Evolutionary conservation across 2,113 vertebrate genomes (phyloP).

Genomic region (Nothoprocta perdicaria): DNA sequence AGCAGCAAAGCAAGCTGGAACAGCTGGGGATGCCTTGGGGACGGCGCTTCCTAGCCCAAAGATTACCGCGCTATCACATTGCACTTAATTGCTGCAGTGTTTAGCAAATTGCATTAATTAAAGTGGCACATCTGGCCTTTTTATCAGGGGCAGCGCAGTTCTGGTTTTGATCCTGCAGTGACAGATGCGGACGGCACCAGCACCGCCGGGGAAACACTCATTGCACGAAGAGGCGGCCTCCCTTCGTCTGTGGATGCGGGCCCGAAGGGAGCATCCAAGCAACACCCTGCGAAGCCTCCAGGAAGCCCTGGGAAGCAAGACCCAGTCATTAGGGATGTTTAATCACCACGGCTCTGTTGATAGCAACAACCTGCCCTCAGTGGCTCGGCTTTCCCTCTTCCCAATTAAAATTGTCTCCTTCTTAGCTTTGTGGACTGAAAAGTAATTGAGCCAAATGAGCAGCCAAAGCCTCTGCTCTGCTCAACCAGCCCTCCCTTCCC

Average conservation of each 20-base stretch:
- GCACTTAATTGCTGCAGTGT: conserved; percentile 43
- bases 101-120: conserved; percentile 70
- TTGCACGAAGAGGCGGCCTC: neutral
- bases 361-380: neutral
- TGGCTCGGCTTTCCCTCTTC: neutral
- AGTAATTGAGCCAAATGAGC: neutral
- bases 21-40: conserved; percentile 42
- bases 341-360: neutral
- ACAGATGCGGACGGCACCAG: conserved; percentile 44
- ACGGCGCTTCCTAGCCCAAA: neutral
- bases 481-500: neutral
- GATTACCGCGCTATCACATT: neutral
- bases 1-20: neutral
- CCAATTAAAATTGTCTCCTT: neutral
- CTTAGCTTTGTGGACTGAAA: neutral
- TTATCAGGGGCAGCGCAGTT: conserved; percentile 48
- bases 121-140: conserved; percentile 58
- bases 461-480: neutral
- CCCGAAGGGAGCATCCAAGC: neutral
- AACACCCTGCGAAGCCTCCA: neutral
- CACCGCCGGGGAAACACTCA: neutral
- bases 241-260: fast-evolving
- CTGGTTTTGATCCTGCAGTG: conserved; percentile 61
- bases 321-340: neutral
- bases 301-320: neutral